These are phyloP conservation scores for Macquaria australasica DNA, from an alignment of 2,113 vertebrate genomes.

Conservation along the genomic window DNA sequence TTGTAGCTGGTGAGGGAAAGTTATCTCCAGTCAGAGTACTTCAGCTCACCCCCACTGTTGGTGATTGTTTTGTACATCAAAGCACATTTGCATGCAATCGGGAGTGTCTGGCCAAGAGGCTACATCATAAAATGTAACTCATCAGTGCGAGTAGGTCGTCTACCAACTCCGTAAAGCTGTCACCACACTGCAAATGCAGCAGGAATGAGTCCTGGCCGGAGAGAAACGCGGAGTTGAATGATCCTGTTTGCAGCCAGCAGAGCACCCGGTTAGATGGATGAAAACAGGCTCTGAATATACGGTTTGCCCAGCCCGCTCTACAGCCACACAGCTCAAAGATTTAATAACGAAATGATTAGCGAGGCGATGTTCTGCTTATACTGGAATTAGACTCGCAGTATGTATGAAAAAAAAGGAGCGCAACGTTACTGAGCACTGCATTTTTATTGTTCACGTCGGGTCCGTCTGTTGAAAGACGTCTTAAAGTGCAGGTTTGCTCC, in stretches of 20 bases:
- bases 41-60: conserved; percentile 20
- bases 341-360: conserved; percentile 18
- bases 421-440: conserved; percentile 12
- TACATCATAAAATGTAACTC: conserved; percentile 71
- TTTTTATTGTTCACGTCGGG: conserved; percentile 41
- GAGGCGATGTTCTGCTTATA: conserved; percentile 1
- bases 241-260: conserved; percentile 43
- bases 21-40: conserved; percentile 24
- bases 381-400: not conserved
- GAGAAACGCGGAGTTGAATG: conserved; percentile 61
- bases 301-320: not conserved
- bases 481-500: conserved; percentile 20
- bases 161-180: conserved; percentile 81
- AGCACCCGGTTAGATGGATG: conserved; percentile 32
- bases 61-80: conserved; percentile 63
- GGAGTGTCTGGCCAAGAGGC: conserved; percentile 61
- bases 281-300: conserved; percentile 5
- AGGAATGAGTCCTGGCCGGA: conserved; percentile 68
- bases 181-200: conserved; percentile 83
- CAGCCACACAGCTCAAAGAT: conserved; percentile 20
- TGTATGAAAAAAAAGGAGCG: not conserved
- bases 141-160: conserved; percentile 71
- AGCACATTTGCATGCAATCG: conserved; percentile 72
- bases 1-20: conserved; percentile 34
- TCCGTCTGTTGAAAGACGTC: conserved; percentile 34